A percentile compares a stretch with the other conserved stretches of the same genome.
Evolutionary conservation across 2,888 invertebrate genomes (phyloP).

Genomic region (Campoplex nolae): DNA sequence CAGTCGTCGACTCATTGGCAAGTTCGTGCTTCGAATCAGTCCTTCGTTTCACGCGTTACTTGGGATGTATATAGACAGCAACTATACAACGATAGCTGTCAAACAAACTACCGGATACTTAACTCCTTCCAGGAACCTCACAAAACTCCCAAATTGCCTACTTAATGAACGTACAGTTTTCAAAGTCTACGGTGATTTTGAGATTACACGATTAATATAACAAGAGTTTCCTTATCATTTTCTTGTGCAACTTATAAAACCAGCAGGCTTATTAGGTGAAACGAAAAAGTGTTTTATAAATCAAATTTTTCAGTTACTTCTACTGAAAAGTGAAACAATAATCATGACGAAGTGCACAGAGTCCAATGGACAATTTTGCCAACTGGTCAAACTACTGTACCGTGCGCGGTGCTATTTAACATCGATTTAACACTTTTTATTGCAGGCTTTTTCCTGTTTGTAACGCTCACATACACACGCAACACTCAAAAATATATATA

Average conservation of each 20-base stretch:
- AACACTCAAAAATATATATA: neutral
- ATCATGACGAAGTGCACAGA: neutral
- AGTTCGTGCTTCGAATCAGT: conserved; percentile 33
- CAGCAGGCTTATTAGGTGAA: neutral
- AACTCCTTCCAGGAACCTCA: neutral
- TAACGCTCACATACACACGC: neutral
- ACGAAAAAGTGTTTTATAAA: neutral
- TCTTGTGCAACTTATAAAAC: neutral
- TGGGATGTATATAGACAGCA: no score
- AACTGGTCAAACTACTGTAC: neutral
- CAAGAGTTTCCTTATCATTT: neutral
- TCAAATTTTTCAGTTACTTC: neutral
- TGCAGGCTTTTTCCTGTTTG: neutral
- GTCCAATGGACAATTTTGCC: neutral
- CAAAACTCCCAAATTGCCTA: neutral
- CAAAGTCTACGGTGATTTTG: neutral
- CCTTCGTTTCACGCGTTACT: neutral
- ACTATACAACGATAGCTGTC: neutral
- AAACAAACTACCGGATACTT: neutral
- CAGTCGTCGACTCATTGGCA: conserved; percentile 20
- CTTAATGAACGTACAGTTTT: neutral
- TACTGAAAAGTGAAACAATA: neutral
- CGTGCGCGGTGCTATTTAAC: conserved; percentile 4
- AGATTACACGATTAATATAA: neutral
- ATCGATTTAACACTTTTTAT: conserved; percentile 13